These are phyloP conservation scores for Villa cingulata DNA, from an alignment of 2,888 invertebrate genomes.

Conservation along the genomic window DNA sequence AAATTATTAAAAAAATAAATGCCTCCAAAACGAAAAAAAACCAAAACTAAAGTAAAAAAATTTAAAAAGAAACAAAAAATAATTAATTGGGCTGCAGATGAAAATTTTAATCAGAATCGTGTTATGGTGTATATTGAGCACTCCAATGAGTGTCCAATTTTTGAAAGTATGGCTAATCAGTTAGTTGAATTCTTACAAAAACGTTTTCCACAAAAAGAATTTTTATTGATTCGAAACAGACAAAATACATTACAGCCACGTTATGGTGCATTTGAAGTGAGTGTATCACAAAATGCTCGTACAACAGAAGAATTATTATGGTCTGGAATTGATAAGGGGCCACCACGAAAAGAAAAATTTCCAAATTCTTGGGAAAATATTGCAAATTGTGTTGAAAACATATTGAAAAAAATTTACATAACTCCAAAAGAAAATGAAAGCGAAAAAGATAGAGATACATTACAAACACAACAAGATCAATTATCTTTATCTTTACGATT, in stretches of 20 bases:
- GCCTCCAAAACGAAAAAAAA: not conserved
- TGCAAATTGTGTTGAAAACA: not conserved
- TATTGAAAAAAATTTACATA: not conserved
- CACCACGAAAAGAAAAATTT: slow-evolving; percentile 31
- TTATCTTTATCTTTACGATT: too few relatives aligned
- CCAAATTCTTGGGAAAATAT: slow-evolving; percentile 20
- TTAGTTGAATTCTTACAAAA: slow-evolving; percentile 19
- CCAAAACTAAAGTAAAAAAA: not conserved
- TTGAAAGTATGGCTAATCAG: slow-evolving; percentile 25
- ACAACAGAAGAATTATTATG: slow-evolving; percentile 23
- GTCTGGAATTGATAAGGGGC: slow-evolving; percentile 27
- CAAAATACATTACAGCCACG: slow-evolving; percentile 22
- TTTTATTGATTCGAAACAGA: slow-evolving; percentile 24
- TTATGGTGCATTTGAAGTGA: slow-evolving; percentile 27
- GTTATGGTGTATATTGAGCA: slow-evolving; percentile 28
- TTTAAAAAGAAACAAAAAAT: slow-evolving; percentile 16
- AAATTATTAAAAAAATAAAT: not conserved
- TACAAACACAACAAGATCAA: too few relatives aligned
- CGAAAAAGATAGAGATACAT: too few relatives aligned
- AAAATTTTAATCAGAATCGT: slow-evolving; percentile 25
- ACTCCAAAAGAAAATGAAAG: too few relatives aligned
- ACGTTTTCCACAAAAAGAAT: slow-evolving; percentile 23
- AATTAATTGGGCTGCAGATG: slow-evolving; percentile 26
- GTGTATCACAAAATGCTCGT: slow-evolving; percentile 27
- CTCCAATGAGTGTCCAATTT: slow-evolving; percentile 29